Evolutionary conservation across 2,888 invertebrate species (phyloP), one percentile per base, ranked within the genome.

Genomic region (Hemaris fuciformis): DNA sequence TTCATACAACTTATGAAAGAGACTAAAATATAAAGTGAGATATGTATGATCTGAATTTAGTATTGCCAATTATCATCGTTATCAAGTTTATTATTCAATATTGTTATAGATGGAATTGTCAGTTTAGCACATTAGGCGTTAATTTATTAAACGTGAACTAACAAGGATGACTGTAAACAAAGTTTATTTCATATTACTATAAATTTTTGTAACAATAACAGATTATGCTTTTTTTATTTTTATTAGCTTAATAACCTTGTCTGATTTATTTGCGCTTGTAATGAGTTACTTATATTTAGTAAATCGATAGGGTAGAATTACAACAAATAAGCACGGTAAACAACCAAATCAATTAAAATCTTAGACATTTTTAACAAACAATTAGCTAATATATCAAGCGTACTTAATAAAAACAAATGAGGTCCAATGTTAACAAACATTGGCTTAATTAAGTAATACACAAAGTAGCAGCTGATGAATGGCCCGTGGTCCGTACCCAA

Each of bases 401-500:
- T 34, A 18, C 53, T 18, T 53, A 42, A 60, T 56, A 38, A 34
- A 53, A 48, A 48, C 22, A 34, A 38, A 10, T 38, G 34, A 10
- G 10, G 15, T 25, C 48, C 18, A 27, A 53, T 31, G 48, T 53
- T 15, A 27, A 53, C 27, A 53, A 53, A 53, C 27, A 53, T 31
- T 18, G 7, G 1, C 25, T 15, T 57, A 57, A 57, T 57, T 41
- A n/a, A 23, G 25, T 41, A 57, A 13, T 57, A 31, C 15, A 27
- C 43, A 43, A 59, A 23, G 43, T 43, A 53, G 41, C 23, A 7
- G 13, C 18, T 41, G 53, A 60, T 53, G 64, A 59, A 64, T 62
- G 57, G 56, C 45, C 38, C 20, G 59, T 64, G 69, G 71, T 1
- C 18, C 31, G 53, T 53, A 31, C 31, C 18, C 74, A 71, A 73